Conservation (phyloP, 1,140 invertebrate genomes). For the Drosophila asahinai region DNA sequence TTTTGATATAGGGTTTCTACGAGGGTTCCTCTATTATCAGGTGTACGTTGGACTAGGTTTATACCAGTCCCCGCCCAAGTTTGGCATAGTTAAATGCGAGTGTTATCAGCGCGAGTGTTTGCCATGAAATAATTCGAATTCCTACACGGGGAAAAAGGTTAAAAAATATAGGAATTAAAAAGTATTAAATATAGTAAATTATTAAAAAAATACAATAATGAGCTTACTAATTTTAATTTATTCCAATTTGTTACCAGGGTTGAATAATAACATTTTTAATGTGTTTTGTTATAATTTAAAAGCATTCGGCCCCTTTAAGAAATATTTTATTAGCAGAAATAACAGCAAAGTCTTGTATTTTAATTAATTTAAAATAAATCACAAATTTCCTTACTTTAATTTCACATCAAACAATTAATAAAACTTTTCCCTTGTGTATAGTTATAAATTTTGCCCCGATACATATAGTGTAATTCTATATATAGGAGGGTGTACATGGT, state of each 20-base stretch:
- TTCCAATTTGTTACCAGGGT: no score
- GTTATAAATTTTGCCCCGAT: constrained; percentile 3
- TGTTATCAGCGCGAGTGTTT: constrained; percentile 50
- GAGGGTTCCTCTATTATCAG: neutral
- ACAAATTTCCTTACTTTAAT: no score
- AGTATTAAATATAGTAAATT: no score
- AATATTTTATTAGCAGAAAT: no score
- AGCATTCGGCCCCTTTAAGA: no score
- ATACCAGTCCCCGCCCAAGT: constrained; percentile 19
- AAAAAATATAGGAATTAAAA: neutral
- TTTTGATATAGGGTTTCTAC: neutral
- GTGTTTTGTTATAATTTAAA: no score
- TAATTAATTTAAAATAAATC: no score
- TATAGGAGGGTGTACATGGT: constrained; percentile 6
- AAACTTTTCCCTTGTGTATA: neutral
- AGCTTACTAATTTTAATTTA: neutral
- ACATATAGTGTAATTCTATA: constrained; percentile 3
- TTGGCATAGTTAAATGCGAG: constrained; percentile 18
- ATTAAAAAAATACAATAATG: no score
- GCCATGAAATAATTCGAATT: constrained; percentile 61
- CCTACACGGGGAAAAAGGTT: constrained; percentile 6
- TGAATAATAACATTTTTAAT: no score
- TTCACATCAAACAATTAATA: no score
- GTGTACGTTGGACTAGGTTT: neutral
- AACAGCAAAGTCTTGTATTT: no score